Evolutionary conservation across 1,140 invertebrate species (phyloP), one percentile per base, ranked within the genome.

Genomic region (Drosophila pruinosa): DNA sequence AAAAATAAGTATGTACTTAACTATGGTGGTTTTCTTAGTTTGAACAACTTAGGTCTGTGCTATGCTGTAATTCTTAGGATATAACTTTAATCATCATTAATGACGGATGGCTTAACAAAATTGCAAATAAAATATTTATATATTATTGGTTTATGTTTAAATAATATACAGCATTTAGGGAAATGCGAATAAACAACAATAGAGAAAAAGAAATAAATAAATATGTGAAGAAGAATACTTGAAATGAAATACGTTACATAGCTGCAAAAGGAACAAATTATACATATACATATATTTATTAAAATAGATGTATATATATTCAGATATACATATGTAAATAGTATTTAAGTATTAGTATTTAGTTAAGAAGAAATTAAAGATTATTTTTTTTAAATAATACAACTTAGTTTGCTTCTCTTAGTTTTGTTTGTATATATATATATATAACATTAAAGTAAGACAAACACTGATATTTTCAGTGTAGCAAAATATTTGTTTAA

Each of bases 191-290:
- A 28, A 63, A 59, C 38, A 72, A 56, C 54, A 63, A 53, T 61
- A 68, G 69, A 75, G 68, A 67, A 79, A 86, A 65, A 72, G 73
- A 36, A 65, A 31, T 73, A 65, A 43, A 83, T 56, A 83, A 83
- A 67, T 80, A 39, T 57, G 72, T 36, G 31, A 64, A 3, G 31
- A 19, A 59, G 50, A 78, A 82, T 67, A 58, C 28, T 48, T 65
- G 48, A 78, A 34, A 58, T 76, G 61, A 82, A 75, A 56, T 76
- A 81, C 54, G 17, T 19, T 43, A 57, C 65, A 72, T 78, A 75
- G 75, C 73, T 52, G 79, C 63, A 53, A 57, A 82, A 85, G 80
- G 81, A 85, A 85, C 80, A 85, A 81, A 86, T 79, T 68, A 83
- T 79, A 83, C 72, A 58, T 63, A 71, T 79, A 72, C 28, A 54